Base-by-base conservation (phyloP, 2,113 vertebrate species). In the Leptodactylus fuscus region DNA sequence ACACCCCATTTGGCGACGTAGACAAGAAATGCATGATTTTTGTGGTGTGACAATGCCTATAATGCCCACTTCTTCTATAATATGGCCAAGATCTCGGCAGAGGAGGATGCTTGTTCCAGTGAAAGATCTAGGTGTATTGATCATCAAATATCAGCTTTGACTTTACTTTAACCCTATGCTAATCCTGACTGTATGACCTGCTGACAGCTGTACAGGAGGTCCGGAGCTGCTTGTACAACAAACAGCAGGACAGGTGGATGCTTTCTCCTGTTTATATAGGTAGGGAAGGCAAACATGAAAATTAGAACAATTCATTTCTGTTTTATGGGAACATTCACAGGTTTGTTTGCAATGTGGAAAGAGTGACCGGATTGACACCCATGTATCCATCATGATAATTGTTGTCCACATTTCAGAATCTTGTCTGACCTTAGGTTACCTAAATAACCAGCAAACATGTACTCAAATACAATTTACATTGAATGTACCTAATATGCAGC, bases 181-280 rank as follows among this genome's bases (percentile, higher is more conserved):
- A n/a, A n/a, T n/a, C n/a, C 16, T 38, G 65, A 7, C 34, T 48
- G 3, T 29, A 12, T 49, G 71, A 75, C 71, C 44, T 75, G 71
- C 34, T 69, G 34, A 69, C 65, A 75, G 71, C 41, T 75, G 44
- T 48, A 75, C 24, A 83, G 88, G 87, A 88, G 76, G 71, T 82
- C 87, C 90, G 91, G 87, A 73, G 48, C 81, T 88, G 89, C 90
- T 88, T 88, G 90, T 82, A 85, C 0, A 71, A 88, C 88, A 92
- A 91, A 90, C 67, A 89, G 85, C 86, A 48, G 60, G 80, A 91
- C 94, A 95, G 92, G 93, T 95, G 90, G 89, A 88, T 89, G 91
- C 88, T 89, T 91, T 92, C 92, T 91, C 88, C 89, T 85, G 88
- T 94, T 90, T 90, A 82, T 87, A 85, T 46, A 87, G 41, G 76